Conservation (phyloP, 1,140 invertebrate species). For the Araneus ventricosus region DNA sequence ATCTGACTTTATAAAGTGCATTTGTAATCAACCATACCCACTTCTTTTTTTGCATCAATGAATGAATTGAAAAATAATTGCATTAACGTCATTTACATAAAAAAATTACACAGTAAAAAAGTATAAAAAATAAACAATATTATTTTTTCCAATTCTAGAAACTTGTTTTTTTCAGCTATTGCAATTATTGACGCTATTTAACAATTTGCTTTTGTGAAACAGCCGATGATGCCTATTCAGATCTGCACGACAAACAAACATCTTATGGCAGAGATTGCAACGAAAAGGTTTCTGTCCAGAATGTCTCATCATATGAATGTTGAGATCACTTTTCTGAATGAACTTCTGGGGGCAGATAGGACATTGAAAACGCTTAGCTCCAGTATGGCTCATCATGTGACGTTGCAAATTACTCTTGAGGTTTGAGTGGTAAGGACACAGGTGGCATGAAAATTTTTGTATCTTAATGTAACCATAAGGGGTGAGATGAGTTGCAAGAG, state of each 20-base stretch:
- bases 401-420: conserved; percentile 9
- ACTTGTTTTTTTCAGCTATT: neutral
- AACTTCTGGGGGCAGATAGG: conserved; percentile 50
- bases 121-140: too few species aligned
- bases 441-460: neutral
- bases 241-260: neutral
- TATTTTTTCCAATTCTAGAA: too few species aligned
- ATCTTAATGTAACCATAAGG: neutral
- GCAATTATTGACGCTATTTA: neutral
- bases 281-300: conserved; percentile 94
- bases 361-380: conserved; percentile 25
- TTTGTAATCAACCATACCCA: too few species aligned
- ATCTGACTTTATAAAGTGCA: too few species aligned
- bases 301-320: conserved; percentile 86
- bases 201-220: neutral
- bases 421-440: neutral
- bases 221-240: neutral
- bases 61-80: too few species aligned
- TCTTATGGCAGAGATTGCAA: conserved; percentile 84
- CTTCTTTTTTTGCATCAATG: too few species aligned
- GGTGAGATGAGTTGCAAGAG: neutral
- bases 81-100: too few species aligned
- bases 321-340: conserved; percentile 65
- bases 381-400: conserved; percentile 23
- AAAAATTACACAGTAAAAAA: too few species aligned